Evolutionary conservation across 2,113 vertebrate species (phyloP), one percentile per base, ranked within the genome.

Genomic region (Platycercus adscitus): DNA sequence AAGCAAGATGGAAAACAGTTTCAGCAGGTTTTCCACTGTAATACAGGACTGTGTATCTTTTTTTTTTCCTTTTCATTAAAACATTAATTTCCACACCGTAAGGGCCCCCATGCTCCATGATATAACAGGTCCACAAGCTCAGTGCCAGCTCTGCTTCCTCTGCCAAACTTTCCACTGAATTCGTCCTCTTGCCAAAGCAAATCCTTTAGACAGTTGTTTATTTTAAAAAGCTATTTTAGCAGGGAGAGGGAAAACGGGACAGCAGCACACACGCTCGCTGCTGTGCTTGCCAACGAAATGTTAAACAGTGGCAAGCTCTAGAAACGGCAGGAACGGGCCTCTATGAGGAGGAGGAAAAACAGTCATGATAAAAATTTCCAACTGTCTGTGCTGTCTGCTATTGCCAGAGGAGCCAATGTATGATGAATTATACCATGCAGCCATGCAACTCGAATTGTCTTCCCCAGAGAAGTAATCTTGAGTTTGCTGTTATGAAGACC

Each of bases 121-220:
- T 91, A 96, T 58, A 97, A 90, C 93, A 97, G 93, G 91, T 94
- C 95, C 86, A 93, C 1, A 0, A 92, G 53, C 83, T 91, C 85
- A 85, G 93, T 96, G 96, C 94, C 95, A 96, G 85, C 91, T 90
- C 66, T 50, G 56, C 81, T 96, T 95, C 96, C 89, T 88, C 89
- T 83, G 95, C 93, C 96, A 97, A 88, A 91, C 95, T 95, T 97
- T 97, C 94, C 96, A 96, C 89, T 95, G 90, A 97, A 96, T 96
- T 91, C 75, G 84, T 72, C 60, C 55, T 91, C 88, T 93, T 95
- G 96, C 95, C 96, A 97, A 97, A 97, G 93, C 96, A 97, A 97
- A 97, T 97, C 50, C 13, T 96, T 97, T 97, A 97, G 93, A 95
- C 91, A 96, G 91, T 95, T 96, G 93, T 96, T 97, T 97, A 95